Conservation (phyloP, 1,140 invertebrate species). For the Pseudomyrmex cubaensis region DNA sequence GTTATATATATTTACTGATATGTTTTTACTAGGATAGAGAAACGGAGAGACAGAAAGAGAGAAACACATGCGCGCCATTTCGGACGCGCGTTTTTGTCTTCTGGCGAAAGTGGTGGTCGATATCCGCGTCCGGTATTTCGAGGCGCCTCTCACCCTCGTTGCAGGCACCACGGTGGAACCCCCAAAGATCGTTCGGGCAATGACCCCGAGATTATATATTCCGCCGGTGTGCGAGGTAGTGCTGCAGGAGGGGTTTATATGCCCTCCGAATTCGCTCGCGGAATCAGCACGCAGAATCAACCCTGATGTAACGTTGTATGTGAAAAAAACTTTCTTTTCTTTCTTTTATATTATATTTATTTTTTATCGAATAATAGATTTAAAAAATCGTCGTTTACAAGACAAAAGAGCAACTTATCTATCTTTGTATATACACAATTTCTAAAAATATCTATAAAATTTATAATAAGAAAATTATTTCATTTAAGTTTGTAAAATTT, state of each 20-base stretch:
- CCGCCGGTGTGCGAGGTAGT: constrained; percentile 57
- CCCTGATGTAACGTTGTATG: background rate
- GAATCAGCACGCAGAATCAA: constrained; percentile 37
- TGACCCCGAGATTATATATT: constrained; percentile 79
- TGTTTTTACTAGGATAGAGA: background rate
- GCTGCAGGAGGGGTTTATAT: constrained; percentile 28
- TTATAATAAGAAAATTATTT: background rate
- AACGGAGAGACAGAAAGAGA: background rate
- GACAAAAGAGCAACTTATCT: background rate
- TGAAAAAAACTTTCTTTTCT: background rate
- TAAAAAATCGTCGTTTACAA: constrained; percentile 2
- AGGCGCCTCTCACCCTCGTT: constrained; percentile 77
- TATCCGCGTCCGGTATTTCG: constrained; percentile 69
- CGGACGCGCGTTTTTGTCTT: constrained; percentile 58
- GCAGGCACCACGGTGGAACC: constrained; percentile 73
- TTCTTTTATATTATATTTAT: constrained; percentile 1
- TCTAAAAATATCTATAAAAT: too few species aligned
- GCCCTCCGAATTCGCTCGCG: constrained; percentile 53
- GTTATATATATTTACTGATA: background rate
- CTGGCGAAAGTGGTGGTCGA: constrained; percentile 74
- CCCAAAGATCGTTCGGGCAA: constrained; percentile 83
- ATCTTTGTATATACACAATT: background rate
- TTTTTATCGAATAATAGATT: background rate
- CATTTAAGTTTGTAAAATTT: background rate
- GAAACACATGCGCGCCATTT: constrained; percentile 21